Conservation (phyloP, 37 sponge, comb jelly and placozoan species). For the Aplysina aerophoba region DNA sequence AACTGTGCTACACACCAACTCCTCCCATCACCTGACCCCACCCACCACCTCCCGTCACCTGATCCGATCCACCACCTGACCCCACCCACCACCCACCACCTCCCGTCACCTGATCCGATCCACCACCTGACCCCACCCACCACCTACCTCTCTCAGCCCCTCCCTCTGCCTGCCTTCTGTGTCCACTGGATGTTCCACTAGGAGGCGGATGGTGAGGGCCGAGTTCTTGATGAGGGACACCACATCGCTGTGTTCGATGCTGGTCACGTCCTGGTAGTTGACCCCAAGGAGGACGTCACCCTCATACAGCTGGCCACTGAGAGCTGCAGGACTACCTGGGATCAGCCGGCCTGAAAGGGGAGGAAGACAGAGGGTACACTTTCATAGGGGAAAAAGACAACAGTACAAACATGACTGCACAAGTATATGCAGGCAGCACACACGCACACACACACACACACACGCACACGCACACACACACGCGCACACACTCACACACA, state of each 20-base stretch:
- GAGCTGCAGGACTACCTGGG: slow-evolving; percentile 86
- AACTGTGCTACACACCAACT: too few relatives aligned
- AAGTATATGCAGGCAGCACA: neutral
- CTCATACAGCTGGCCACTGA: slow-evolving; percentile 63
- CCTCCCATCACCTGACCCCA: neutral
- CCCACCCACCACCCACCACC: neutral
- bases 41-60: neutral
- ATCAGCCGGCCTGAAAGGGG: slow-evolving; percentile 80
- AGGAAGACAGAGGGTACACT: neutral
- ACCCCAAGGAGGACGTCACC: slow-evolving; percentile 90
- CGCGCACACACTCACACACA: neutral
- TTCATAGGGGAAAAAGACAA: neutral
- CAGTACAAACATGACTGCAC: neutral
- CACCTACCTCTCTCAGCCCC: neutral
- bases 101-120: neutral
- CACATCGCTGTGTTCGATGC: slow-evolving; percentile 86
- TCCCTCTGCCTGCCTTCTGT: slow-evolving; percentile 3
- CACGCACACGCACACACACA: slow-evolving; percentile 17
- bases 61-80: neutral
- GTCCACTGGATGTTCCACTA: slow-evolving; percentile 67
- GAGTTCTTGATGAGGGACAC: slow-evolving; percentile 87
- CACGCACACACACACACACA: neutral
- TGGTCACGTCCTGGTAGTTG: slow-evolving; percentile 83
- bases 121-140: neutral
- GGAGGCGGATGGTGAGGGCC: slow-evolving; percentile 62